Base-by-base conservation (phyloP, 2,797 vertebrate genomes). In the Coreius guichenoti region DNA sequence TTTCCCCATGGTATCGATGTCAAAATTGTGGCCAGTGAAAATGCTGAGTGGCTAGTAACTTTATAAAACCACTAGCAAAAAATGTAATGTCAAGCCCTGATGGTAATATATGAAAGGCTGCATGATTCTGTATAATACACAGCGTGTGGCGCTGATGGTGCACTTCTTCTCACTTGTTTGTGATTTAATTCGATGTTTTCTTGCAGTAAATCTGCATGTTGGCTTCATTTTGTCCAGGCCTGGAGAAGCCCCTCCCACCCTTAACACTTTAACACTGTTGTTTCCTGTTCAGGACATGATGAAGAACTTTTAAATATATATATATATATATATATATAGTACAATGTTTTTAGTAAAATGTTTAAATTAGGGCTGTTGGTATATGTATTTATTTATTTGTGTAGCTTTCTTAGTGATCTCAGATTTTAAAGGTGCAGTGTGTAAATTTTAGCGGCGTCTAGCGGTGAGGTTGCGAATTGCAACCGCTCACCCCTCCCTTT, bases 171-270 rank as follows among this genome's bases (percentile, higher is more conserved):
- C 39, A 73, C 36, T 82, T 6, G 13, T 74, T 63, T 82, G 54
- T 63, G 43, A 83, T 75, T 31, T 56, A 61, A n/a, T 61, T 73
- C 0, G 12, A 16, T 76, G 74, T 76, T 76, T 58, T 58, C 12
- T 61, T 61, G 14, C 68, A 72, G 81, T 72, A 21, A 49, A 13
- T 82, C 54, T 63, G 81, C 81, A 83, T 83, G 77, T 65, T 70
- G 23, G 31, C 31, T 56, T 39, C 21, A 39, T 33, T 49, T 26
- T 8, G 2, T 51, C 72, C 80, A 69, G 45, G 51, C 13, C 45
- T 68, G 8, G 69, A 45, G 76, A 79, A 79, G 5, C 47, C 26
- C 61, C 3, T 70, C 21, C 36, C 26, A 45, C 56, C 23, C 54
- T 4, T 75, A 63, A 83, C 70, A 75, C 47, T 84, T 29, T 56